Evolutionary conservation across 2,797 vertebrate genomes (phyloP).

Genomic region (Chromobotia macracanthus): DNA sequence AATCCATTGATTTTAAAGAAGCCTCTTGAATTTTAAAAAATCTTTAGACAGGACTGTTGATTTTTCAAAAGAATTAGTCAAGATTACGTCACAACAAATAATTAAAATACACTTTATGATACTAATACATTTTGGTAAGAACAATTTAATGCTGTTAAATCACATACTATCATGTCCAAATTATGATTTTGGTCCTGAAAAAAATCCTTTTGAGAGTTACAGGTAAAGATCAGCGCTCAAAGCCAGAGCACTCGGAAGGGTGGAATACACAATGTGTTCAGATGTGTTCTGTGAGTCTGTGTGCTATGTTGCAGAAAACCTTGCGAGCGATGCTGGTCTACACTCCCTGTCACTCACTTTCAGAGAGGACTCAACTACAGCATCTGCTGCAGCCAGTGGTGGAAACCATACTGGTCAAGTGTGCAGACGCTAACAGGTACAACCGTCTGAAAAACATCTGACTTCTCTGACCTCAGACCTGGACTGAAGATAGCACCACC

Average conservation of each 20-base stretch:
- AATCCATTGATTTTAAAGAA: too few species aligned
- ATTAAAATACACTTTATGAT: too few species aligned
- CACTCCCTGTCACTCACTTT: conserved; percentile 83
- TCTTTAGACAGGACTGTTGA: too few species aligned
- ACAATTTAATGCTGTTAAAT: too few species aligned
- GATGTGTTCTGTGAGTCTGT: neutral
- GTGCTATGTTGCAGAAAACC: conserved; percentile 79
- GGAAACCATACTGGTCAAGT: conserved; percentile 89
- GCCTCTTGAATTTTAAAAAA: too few species aligned
- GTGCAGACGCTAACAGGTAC: conserved; percentile 89
- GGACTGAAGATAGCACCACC: conserved; percentile 48
- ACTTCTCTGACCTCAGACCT: neutral
- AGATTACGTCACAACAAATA: too few species aligned
- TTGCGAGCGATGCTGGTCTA: conserved; percentile 90
- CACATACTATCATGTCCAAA: too few species aligned
- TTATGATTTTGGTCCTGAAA: too few species aligned
- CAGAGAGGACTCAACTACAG: conserved; percentile 84
- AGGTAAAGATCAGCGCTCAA: neutral
- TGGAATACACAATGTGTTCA: too few species aligned
- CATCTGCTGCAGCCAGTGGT: conserved; percentile 87
- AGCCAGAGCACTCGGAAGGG: neutral
- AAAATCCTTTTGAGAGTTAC: neutral
- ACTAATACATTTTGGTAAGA: too few species aligned
- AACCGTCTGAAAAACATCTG: neutral
- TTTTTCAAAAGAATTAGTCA: too few species aligned